These are phyloP conservation scores for Pachyrhynchus sulphureomaculatus DNA, from an alignment of 1,140 invertebrate genomes.

Conservation along the genomic window DNA sequence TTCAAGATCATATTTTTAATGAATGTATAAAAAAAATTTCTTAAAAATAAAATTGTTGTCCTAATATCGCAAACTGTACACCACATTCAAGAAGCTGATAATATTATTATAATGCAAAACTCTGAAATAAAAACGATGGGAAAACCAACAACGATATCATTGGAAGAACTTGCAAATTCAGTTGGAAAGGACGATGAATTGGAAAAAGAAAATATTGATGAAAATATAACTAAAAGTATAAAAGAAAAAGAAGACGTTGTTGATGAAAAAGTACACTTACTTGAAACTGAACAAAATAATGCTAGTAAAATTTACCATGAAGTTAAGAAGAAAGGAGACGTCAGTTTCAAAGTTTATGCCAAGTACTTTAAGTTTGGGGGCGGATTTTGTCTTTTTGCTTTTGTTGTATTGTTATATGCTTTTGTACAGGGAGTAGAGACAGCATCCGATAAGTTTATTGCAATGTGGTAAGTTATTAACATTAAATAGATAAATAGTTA, in stretches of 20 bases:
- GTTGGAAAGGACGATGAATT: constrained; percentile 29
- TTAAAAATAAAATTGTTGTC: constrained; percentile 71
- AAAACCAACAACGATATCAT: constrained; percentile 42
- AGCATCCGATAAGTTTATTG: constrained; percentile 33
- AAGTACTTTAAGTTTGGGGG: constrained; percentile 38
- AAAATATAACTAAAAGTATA: not conserved
- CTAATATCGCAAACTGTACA: constrained; percentile 82
- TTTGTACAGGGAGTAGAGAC: constrained; percentile 25
- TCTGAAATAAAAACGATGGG: constrained; percentile 49
- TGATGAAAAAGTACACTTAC: constrained; percentile 12
- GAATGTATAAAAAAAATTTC: constrained; percentile 68
- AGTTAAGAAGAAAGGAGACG: constrained; percentile 35
- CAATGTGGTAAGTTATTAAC: constrained; percentile 35
- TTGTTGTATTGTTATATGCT: constrained; percentile 23
- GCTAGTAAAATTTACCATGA: constrained; percentile 36
- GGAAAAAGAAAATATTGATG: constrained; percentile 36
- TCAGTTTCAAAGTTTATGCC: constrained; percentile 30
- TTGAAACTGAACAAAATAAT: constrained; percentile 20
- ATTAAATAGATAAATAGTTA: constrained; percentile 1
- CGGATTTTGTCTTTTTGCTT: constrained; percentile 22
- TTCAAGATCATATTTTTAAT: constrained; percentile 79
- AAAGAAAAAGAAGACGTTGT: not conserved
- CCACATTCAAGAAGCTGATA: constrained; percentile 75
- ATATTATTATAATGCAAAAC: constrained; percentile 61
- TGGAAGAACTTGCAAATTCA: constrained; percentile 13